Evolutionary conservation across 2,797 vertebrate genomes (phyloP).

Genomic region (Anguilla obscura): DNA sequence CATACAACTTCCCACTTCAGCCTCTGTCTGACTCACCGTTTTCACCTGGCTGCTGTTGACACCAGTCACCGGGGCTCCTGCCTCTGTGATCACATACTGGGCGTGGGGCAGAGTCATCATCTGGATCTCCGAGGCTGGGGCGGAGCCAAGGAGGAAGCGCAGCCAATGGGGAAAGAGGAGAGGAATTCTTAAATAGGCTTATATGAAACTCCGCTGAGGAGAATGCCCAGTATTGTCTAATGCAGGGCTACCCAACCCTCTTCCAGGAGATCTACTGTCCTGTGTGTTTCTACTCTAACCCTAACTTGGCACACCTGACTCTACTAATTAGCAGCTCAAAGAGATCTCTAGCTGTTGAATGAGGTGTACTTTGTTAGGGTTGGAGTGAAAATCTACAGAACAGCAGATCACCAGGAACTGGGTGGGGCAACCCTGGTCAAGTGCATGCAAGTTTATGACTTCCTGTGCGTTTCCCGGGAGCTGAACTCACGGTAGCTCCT

Average conservation of each 20-base stretch:
- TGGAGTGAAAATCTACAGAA: too few relatives aligned
- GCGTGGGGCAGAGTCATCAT: conserved; percentile 96
- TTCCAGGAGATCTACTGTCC: too few relatives aligned
- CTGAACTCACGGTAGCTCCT: conserved; percentile 85
- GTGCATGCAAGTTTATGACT: neutral
- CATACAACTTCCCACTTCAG: neutral
- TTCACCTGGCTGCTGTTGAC: conserved; percentile 88
- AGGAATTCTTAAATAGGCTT: neutral
- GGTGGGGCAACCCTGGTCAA: too few relatives aligned
- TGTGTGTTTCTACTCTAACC: too few relatives aligned
- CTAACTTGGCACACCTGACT: too few relatives aligned
- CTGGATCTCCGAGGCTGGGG: conserved; percentile 93
- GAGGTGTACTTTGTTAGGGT: too few relatives aligned
- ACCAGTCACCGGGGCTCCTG: conserved; percentile 81
- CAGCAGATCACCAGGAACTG: too few relatives aligned
- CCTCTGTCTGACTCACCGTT: conserved; percentile 69
- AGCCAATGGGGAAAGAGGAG: neutral
- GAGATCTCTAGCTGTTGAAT: too few relatives aligned
- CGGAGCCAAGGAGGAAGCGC: neutral
- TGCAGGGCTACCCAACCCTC: too few relatives aligned
- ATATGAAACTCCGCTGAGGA: too few relatives aligned
- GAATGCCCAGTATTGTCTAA: too few relatives aligned
- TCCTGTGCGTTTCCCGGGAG: neutral
- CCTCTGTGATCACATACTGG: conserved; percentile 93
- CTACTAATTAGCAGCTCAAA: too few relatives aligned